Conservation (phyloP, 2,113 vertebrate genomes). For the Chaetorhynchus papuensis region DNA sequence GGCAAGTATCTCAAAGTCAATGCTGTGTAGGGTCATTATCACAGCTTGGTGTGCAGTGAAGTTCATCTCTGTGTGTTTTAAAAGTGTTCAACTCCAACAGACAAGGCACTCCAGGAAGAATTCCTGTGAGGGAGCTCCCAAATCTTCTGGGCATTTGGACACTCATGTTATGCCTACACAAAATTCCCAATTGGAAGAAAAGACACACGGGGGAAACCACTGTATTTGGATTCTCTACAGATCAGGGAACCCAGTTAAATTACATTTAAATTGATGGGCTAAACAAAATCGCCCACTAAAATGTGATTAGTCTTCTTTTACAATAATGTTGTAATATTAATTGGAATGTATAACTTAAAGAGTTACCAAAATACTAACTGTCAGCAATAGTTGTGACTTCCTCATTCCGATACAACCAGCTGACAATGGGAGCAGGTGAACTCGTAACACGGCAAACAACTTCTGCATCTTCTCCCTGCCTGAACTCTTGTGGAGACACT, state of each 20-base stretch:
- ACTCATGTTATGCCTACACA: background rate
- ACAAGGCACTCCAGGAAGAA: background rate
- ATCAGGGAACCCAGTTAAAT: background rate
- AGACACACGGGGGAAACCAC: background rate
- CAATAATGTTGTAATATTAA: background rate
- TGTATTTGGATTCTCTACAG: background rate
- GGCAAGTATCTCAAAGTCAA: background rate
- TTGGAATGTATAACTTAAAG: slow-evolving; percentile 69
- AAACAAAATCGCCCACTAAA: background rate
- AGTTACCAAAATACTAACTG: slow-evolving; percentile 93
- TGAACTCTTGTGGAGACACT: slow-evolving; percentile 91
- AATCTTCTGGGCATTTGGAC: background rate
- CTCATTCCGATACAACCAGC: slow-evolving; percentile 91
- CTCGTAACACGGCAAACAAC: slow-evolving; percentile 91
- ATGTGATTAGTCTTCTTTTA: background rate
- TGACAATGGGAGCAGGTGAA: slow-evolving; percentile 89
- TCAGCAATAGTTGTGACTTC: slow-evolving; percentile 87
- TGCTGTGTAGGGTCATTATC: background rate
- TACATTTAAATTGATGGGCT: background rate
- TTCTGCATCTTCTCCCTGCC: slow-evolving; percentile 89
- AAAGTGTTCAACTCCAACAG: background rate
- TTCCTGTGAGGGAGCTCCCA: background rate
- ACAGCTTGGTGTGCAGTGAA: background rate
- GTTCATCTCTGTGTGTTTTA: background rate
- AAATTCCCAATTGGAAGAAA: background rate